Percentiles rank a stretch among this genome's conserved stretches.
These are phyloP conservation scores for Xanthia togata DNA, from an alignment of 2,888 invertebrate species.

Conservation along the genomic window DNA sequence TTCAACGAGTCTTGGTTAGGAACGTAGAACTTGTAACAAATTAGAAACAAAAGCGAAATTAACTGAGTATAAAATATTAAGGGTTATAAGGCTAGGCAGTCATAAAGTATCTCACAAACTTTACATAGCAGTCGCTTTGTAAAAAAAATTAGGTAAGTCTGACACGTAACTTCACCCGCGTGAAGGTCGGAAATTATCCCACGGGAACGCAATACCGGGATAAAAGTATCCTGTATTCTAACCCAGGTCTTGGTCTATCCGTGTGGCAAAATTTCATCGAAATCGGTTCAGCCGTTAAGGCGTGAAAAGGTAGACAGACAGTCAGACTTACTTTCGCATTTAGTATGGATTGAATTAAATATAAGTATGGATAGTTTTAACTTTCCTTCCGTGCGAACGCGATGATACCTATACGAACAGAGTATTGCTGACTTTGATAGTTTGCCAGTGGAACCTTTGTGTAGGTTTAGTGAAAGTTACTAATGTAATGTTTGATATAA, in stretches of 20 bases:
- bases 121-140: constrained; percentile 34
- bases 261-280: background rate
- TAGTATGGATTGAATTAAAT: background rate
- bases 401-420: constrained; percentile 41
- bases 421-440: constrained; percentile 35
- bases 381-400: constrained; percentile 51
- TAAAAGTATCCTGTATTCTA: background rate
- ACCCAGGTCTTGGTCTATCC: background rate
- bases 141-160: constrained; percentile 34
- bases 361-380: constrained; percentile 49
- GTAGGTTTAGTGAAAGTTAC: constrained; percentile 5
- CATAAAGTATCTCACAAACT: constrained; percentile 28
- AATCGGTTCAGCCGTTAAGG: background rate
- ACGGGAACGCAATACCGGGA: background rate
- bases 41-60: constrained; percentile 62
- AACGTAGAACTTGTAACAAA: constrained; percentile 61
- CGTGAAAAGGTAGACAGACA: no score
- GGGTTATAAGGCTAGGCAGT: no score
- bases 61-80: constrained; percentile 48
- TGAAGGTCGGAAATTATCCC: background rate
- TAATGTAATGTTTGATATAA: constrained; percentile 19
- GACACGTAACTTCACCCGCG: background rate
- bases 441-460: constrained; percentile 20
- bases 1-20: constrained; percentile 56
- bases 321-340: background rate